phyloP scores from a whole-genome alignment of 2,113 vertebrate species.

The Chaetorhynchus papuensis region DNA sequence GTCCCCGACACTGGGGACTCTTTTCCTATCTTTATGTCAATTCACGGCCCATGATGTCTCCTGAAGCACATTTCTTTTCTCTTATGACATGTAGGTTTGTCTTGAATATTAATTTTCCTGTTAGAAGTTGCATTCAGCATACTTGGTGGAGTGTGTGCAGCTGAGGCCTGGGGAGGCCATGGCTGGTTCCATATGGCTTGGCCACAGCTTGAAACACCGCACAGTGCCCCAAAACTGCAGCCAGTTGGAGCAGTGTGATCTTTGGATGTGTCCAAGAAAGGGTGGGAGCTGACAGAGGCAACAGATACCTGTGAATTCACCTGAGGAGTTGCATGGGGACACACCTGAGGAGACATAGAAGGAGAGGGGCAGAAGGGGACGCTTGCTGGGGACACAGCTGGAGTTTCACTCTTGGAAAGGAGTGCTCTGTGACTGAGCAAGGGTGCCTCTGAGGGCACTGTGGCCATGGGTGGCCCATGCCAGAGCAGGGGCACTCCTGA shows the following conservation, averaged over 20 bases:
- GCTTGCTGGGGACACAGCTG: neutral
- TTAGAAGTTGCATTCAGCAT: neutral
- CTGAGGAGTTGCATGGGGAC: neutral
- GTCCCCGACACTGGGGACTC: fast-evolving
- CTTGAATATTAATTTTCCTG: neutral
- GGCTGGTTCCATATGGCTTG: neutral
- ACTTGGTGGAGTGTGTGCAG: too few relatives aligned
- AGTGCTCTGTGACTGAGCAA: neutral
- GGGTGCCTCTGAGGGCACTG: neutral
- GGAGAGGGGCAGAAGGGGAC: neutral
- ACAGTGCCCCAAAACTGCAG: neutral
- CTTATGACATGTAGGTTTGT: neutral
- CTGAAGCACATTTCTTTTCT: neutral
- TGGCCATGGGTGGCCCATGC: neutral
- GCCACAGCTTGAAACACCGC: neutral
- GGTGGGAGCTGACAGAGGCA: neutral
- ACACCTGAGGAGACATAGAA: neutral
- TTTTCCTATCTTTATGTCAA: neutral
- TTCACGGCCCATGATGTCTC: neutral
- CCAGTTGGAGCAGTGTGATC: fast-evolving
- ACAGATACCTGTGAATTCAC: neutral
- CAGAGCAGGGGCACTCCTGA: neutral
- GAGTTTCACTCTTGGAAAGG: neutral
- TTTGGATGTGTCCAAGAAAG: neutral
- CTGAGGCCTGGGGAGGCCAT: neutral